Evolutionary conservation across 2,113 vertebrate genomes (phyloP), one percentile per base, ranked within the genome.

Genomic region (Odontophorus gujanensis): DNA sequence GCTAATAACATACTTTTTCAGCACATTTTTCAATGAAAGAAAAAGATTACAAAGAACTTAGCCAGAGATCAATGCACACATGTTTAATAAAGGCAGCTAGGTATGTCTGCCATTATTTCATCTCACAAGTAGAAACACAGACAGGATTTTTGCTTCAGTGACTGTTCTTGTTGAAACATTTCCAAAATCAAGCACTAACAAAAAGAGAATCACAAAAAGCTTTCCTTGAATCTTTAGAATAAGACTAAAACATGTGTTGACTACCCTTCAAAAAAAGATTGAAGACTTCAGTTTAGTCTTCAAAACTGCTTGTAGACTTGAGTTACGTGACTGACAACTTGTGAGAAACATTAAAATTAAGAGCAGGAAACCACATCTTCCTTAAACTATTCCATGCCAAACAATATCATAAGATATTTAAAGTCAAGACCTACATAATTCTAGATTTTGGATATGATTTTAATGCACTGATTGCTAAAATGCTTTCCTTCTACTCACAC

Each of bases 201-300:
- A 58, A 78, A 9, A 74, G 55, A 76, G 43, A 77, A 81, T 55
- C 26, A 42, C 26, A 78, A 77, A 90, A 78, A 8, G 8, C 38
- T 18, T 50, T 81, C 45, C 38, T 53, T 28, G n/a, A 59, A 74
- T n/a, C 47, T 90, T 86, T 32, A 77, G 11, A 40, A 40, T 28
- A 6, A 32, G 80, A 94, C 85, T 87, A 85, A 69, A 89, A 73
- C 58, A 57, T 2, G 4, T 74, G 51, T 45, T 77, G 73, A 71
- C 65, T 84, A 67, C 17, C 21, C 42, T 71, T 90, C 51, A 88
- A 84, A 40, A 47, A 7, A 90, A 63, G 57, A 95, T 7, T 71
- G 73, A 95, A 86, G 61, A 58, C 11, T 81, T 88, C 24, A 74
- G 43, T 91, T 89, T 89, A 42, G 48, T 84, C 25, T 71, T 86